Percentiles rank a stretch among this genome's conserved stretches.
phyloP scores from a whole-genome alignment of 2,797 vertebrate species.

The Sebastes itinus region DNA sequence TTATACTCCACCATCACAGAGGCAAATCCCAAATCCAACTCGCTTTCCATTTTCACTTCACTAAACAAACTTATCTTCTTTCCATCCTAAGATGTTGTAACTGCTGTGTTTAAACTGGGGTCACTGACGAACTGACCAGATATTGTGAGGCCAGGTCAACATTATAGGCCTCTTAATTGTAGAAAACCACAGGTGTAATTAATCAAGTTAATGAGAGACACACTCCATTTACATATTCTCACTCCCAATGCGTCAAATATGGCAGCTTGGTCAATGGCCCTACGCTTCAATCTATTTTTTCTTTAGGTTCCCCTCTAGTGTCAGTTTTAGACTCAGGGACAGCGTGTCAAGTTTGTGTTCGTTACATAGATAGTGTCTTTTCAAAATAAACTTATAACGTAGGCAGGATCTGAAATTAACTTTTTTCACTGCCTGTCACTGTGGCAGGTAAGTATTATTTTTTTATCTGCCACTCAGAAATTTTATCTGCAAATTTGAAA shows the following conservation, averaged over 20 bases:
- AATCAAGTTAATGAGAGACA: neutral
- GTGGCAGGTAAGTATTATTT: too few species aligned
- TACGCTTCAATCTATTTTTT: too few species aligned
- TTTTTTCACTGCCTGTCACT: too few species aligned
- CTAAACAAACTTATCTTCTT: slow-evolving; percentile 17
- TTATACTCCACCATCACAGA: slow-evolving; percentile 22
- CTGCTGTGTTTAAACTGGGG: neutral
- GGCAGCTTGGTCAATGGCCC: neutral
- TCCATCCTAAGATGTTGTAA: neutral
- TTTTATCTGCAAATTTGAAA: too few species aligned
- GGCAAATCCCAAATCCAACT: slow-evolving; percentile 28
- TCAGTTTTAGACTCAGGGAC: too few species aligned
- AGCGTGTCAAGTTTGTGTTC: too few species aligned
- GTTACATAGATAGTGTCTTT: too few species aligned
- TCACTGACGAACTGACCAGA: neutral
- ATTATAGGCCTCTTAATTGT: neutral
- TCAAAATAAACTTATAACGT: too few species aligned
- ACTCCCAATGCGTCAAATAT: neutral
- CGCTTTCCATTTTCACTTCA: slow-evolving; percentile 8
- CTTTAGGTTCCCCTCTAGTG: too few species aligned
- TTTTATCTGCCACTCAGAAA: too few species aligned
- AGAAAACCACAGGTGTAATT: slow-evolving; percentile 5
- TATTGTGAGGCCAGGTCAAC: neutral
- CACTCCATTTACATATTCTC: neutral
- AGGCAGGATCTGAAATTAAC: too few species aligned